Evolutionary conservation across 2,888 invertebrate species (phyloP).

Genomic region (Busseola fusca): DNA sequence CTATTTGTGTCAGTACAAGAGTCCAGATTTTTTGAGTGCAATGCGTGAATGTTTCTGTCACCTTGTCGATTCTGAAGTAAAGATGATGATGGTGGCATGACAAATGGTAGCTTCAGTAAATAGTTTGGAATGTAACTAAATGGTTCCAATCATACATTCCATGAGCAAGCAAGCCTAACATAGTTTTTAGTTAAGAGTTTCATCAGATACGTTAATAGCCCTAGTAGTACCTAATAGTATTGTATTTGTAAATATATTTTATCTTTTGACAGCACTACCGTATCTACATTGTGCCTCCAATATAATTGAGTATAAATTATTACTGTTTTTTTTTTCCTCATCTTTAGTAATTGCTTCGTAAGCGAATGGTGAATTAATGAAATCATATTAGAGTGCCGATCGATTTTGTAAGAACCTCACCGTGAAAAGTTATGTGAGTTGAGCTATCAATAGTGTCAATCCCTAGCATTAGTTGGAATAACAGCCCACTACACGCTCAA

Average conservation of each 20-base stretch:
- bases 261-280: slow-evolving; percentile 70
- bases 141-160: slow-evolving; percentile 53
- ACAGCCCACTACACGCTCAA: too few relatives aligned
- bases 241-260: slow-evolving; percentile 69
- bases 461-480: too few relatives aligned
- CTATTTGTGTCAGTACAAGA: too few relatives aligned
- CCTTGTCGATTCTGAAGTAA: neutral
- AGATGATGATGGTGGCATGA: too few relatives aligned
- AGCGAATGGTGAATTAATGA: too few relatives aligned
- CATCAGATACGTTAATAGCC: slow-evolving; percentile 48
- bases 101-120: too few relatives aligned
- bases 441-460: too few relatives aligned
- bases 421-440: too few relatives aligned
- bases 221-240: slow-evolving; percentile 72
- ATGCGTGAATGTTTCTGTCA: neutral
- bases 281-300: slow-evolving; percentile 87
- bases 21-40: neutral
- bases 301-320: slow-evolving; percentile 73
- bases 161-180: slow-evolving; percentile 43
- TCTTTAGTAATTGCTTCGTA: too few relatives aligned
- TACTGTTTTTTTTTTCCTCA: slow-evolving; percentile 29
- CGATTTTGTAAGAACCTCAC: too few relatives aligned
- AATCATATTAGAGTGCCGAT: too few relatives aligned
- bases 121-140: too few relatives aligned
- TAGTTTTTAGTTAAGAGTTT: slow-evolving; percentile 50